Conservation (phyloP, 35 echinoderm and acorn worm species). For the Ptychodera flava region DNA sequence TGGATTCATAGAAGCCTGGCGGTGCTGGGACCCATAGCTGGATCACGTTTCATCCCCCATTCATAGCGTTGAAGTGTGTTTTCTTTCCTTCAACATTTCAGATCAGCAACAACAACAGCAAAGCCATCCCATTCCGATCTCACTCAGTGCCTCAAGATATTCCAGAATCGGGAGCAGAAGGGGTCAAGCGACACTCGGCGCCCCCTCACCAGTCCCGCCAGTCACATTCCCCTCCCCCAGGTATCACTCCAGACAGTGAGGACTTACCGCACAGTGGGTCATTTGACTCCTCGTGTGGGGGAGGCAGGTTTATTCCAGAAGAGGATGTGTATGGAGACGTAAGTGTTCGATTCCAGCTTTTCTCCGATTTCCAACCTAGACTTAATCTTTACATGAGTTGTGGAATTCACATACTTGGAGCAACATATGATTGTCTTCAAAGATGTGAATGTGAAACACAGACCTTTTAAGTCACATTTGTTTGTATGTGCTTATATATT, state of each 20-base stretch:
- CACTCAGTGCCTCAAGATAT: background rate
- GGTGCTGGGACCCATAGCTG: too few species aligned
- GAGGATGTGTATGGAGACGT: background rate
- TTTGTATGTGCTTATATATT: too few species aligned
- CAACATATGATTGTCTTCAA: too few species aligned
- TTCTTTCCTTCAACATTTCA: background rate
- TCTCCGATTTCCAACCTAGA: too few species aligned
- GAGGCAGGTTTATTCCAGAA: background rate
- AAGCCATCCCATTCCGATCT: background rate
- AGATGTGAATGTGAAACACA: too few species aligned
- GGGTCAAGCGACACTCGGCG: background rate
- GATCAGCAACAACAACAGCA: background rate
- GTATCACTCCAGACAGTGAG: background rate
- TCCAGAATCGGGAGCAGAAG: background rate
- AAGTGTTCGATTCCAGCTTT: too few species aligned
- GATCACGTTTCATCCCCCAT: too few species aligned
- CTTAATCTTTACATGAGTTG: too few species aligned
- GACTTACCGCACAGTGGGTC: background rate
- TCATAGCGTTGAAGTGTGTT: too few species aligned
- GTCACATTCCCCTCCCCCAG: background rate
- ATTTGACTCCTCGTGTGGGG: background rate
- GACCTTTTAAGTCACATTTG: too few species aligned
- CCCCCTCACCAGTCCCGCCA: background rate
- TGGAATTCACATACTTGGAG: too few species aligned
- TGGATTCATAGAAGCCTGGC: too few species aligned